Evolutionary conservation across 2,113 vertebrate species (phyloP), one percentile per base, ranked within the genome.

Genomic region (Xiphias gladius): DNA sequence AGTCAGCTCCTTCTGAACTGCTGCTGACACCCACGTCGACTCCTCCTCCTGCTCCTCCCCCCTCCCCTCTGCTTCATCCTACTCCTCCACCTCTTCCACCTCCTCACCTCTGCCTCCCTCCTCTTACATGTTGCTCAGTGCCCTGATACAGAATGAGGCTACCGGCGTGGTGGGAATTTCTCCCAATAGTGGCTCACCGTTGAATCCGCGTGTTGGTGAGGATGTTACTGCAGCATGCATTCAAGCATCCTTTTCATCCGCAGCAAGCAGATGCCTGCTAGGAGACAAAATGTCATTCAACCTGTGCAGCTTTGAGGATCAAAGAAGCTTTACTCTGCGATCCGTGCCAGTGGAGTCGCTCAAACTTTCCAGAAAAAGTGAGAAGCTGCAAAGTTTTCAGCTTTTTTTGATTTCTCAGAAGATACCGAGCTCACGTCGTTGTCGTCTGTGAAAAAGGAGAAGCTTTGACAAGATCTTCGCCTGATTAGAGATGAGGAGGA

Each of bases 91-190:
- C 84, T 87, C 83, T 69, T 69, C 81, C 86, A 70, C 81, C 84
- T 84, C 81, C 72, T 86, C 86, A 73, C 84, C 82, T 80, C 87
- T 76, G 76, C 85, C 88, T 74, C 61, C 83, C 78, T 88, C 71
- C 80, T 92, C 82, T 89, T 86, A 79, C 74, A 90, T 85, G 88
- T 86, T 91, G 83, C 83, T 89, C 90, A 57, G 83, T 85, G 75
- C 84, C 88, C 86, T 13, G 88, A 82, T 86, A 65, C 88, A 87
- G 86, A 86, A 88, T 58, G 74, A 92, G 79, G 79, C 88, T 88
- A 87, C 67, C 58, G 58, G 82, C 86, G 88, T 89, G 85, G 82
- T 86, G 91, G 91, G 90, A 93, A 90, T 91, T 86, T 91, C 70
- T 86, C 62, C 81, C 73, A 67, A 82, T 22, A 66, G 84, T 70